A percentile compares a stretch with the other conserved stretches of the same genome.
Evolutionary conservation across 2,888 invertebrate genomes (phyloP).

Genomic region (Oscheius sp.): DNA sequence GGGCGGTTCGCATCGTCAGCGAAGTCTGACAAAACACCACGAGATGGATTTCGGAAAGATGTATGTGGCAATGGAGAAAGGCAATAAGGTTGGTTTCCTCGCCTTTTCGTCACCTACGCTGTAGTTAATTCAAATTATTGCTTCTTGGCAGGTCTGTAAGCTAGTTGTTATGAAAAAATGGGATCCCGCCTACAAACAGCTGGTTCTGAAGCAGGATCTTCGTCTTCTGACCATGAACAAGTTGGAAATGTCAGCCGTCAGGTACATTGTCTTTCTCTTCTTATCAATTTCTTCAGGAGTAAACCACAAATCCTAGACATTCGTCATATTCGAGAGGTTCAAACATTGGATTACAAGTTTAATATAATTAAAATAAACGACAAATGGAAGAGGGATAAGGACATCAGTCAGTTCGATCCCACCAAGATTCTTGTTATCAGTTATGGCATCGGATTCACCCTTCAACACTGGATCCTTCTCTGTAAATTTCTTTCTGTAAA

Average conservation of each 20-base stretch:
- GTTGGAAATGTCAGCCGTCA: slow-evolving; percentile 42
- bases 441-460: slow-evolving; percentile 62
- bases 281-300: slow-evolving; percentile 34
- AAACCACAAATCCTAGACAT: slow-evolving; percentile 59
- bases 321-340: slow-evolving; percentile 63
- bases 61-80: slow-evolving; percentile 61
- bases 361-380: slow-evolving; percentile 63
- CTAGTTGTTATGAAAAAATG: slow-evolving; percentile 64
- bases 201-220: slow-evolving; percentile 60
- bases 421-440: slow-evolving; percentile 63
- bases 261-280: slow-evolving; percentile 34
- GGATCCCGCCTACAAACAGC: slow-evolving; percentile 62
- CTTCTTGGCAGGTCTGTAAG: slow-evolving; percentile 59
- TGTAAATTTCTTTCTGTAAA: slow-evolving; percentile 35
- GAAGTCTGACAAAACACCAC: slow-evolving; percentile 32
- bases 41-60: slow-evolving; percentile 61
- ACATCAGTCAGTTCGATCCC: slow-evolving; percentile 55
- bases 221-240: slow-evolving; percentile 59
- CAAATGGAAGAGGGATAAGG: slow-evolving; percentile 68
- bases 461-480: slow-evolving; percentile 57
- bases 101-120: neutral
- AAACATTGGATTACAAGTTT: slow-evolving; percentile 64
- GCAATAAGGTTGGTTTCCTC: slow-evolving; percentile 56
- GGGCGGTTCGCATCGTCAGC: neutral
- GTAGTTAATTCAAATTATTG: too few species aligned